Evolutionary conservation across 1,140 invertebrate genomes (phyloP), one percentile per base, ranked within the genome.

Genomic region (Trinorchestia longiramus): DNA sequence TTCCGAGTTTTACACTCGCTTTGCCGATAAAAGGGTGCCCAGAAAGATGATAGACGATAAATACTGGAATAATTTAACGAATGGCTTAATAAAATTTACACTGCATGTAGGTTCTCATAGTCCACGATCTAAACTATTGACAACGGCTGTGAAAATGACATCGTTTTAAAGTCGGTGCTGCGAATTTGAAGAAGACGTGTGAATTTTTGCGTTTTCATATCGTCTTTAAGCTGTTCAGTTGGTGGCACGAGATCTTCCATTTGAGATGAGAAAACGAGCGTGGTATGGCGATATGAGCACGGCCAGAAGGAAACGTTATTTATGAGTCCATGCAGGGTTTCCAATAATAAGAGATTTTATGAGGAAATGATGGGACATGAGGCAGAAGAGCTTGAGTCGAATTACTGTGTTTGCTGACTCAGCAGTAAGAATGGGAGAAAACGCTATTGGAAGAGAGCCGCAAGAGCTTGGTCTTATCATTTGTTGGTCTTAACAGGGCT

Each of bases 321-420:
- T 77, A 77, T 77, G 62, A 77, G 62, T 77, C 62, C 62, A 77
- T 77, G 62, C 62, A 77, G 62, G 62, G 62, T 77, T 77, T 36
- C 62, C 62, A 77, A 77, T 77, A 77, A 77, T 77, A 77, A 77
- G 62, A 77, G 62, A 77, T 77, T 77, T 77, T 77, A 77, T 77
- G 62, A 77, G 62, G 62, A 77, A 77, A 77, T 77, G 62, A 77
- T 77, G 36, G 62, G 62, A 77, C 62, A 77, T 77, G 62, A 77
- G 62, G 62, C 62, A 77, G 62, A 77, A 77, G 62, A 77, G 62
- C 62, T 77, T 77, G 62, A 77, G 62, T 77, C 62, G 62, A 77
- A 77, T 77, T 77, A 77, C 62, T 77, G 62, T 77, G 62, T 77
- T 77, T 77, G 62, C 62, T 77, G 62, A 77, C 62, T 77, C 62